Evolutionary conservation across 2,888 invertebrate species (phyloP), one percentile per base, ranked within the genome.

Genomic region (Polietes domitor): DNA sequence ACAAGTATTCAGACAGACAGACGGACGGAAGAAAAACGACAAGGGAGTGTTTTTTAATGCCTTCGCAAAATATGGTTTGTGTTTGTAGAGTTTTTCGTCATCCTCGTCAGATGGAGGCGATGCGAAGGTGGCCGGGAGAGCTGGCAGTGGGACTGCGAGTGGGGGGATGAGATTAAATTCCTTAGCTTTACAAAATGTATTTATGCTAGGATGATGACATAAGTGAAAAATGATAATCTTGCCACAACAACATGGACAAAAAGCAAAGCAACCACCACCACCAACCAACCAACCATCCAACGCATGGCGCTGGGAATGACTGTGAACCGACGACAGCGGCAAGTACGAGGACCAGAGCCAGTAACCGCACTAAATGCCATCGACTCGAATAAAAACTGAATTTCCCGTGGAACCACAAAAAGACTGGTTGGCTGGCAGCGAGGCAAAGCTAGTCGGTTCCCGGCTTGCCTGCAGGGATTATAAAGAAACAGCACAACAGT

Each of bases 221-320:
- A 85, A 87, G 86, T 87, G 85, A 87, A 86, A 87, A 85, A 86
- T 87, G 83, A 84, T 85, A 87, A 85, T 85, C 86, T 80, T 80
- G 80, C 79, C 80, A 53, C 74, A 81, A 83, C 75, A 85, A 79
- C 77, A 85, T 78, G 77, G 76, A 63, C 83, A 83, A 78, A 77
- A 58, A 85, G 47, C 53, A 50, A 77, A 77, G 75, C 72, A 80
- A 65, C n/a, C n/a, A n/a, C n/a, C n/a, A n/a, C n/a, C n/a, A n/a
- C n/a, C n/a, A n/a, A n/a, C n/a, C n/a, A n/a, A n/a, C 75, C 78
- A 77, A 74, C 55, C 80, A 84, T 75, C 77, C 77, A 47, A 77
- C 71, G 37, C 7, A 3, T 12, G 71, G 50, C 77, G 50, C 50
- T 77, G 61, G 77, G 61, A 53, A 70, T 24, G 43, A 15, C 41